Conservation (phyloP, 2,888 invertebrate species). For the Nebria salina region DNA sequence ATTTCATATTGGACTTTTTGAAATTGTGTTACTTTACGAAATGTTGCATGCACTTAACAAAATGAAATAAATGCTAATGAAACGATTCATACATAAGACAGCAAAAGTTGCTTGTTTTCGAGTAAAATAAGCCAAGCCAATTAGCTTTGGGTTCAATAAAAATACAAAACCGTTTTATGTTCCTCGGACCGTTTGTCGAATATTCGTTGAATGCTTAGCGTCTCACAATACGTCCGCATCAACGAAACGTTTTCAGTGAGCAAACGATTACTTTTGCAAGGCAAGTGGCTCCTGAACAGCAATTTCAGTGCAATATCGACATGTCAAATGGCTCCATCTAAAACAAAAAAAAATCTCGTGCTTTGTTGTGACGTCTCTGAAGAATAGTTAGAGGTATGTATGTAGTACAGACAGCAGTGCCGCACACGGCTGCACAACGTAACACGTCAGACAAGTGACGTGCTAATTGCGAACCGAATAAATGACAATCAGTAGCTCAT, state of each 20-base stretch:
- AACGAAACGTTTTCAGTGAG: background rate
- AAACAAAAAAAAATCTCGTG: conserved; percentile 42
- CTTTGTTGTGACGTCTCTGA: conserved; percentile 45
- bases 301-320: conserved; percentile 39
- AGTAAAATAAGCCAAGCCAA: background rate
- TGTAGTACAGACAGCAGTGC: background rate
- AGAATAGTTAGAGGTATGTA: conserved; percentile 31
- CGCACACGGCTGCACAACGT: background rate
- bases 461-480: conserved; percentile 61
- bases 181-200: background rate
- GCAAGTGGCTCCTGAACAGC: conserved; percentile 32
- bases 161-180: background rate
- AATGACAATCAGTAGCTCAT: conserved; percentile 63
- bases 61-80: background rate
- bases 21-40: background rate
- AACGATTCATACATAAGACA: background rate
- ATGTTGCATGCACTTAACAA: background rate
- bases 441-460: conserved; percentile 56
- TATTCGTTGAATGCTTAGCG: background rate
- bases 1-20: background rate
- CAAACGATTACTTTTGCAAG: conserved; percentile 25
- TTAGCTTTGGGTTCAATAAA: background rate
- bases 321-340: conserved; percentile 34
- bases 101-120: background rate
- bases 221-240: background rate